phyloP scores from a whole-genome alignment of 2,797 vertebrate species.

The Enteromius unitaeniatus region DNA sequence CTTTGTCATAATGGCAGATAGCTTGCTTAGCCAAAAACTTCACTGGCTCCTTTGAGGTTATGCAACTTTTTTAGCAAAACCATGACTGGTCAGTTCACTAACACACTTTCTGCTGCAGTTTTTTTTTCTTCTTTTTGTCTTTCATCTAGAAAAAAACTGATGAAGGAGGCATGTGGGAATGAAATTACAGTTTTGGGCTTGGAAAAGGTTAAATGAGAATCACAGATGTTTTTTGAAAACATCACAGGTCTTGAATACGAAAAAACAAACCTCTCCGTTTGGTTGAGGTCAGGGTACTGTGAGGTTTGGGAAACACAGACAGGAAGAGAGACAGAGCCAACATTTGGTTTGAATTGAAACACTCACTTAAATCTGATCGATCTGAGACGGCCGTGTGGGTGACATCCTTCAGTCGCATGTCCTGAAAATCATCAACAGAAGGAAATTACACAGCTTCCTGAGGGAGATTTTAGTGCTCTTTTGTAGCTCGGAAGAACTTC shows the following conservation, averaged over 20 bases:
- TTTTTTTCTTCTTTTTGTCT: conserved; percentile 22
- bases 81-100: conserved; percentile 33
- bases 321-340: conserved; percentile 31
- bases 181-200: conserved; percentile 48
- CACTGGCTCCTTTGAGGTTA: conserved; percentile 34
- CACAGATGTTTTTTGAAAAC: conserved; percentile 55
- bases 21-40: conserved; percentile 14
- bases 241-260: conserved; percentile 32
- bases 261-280: conserved; percentile 8
- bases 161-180: conserved; percentile 48
- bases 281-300: conserved; percentile 31
- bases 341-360: conserved; percentile 52
- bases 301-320: conserved; percentile 26
- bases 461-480: background rate
- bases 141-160: conserved; percentile 3
- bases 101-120: conserved; percentile 10
- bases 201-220: conserved; percentile 47
- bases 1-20: conserved; percentile 35
- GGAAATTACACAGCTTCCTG: conserved; percentile 3
- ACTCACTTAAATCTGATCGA: conserved; percentile 14
- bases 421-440: background rate
- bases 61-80: conserved; percentile 7
- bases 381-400: background rate
- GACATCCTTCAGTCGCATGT: background rate
- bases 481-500: background rate